A percentile compares a stretch with the other conserved stretches of the same genome.
Evolutionary conservation across 2,888 invertebrate species (phyloP).

Genomic region (Drosophila tripunctata): DNA sequence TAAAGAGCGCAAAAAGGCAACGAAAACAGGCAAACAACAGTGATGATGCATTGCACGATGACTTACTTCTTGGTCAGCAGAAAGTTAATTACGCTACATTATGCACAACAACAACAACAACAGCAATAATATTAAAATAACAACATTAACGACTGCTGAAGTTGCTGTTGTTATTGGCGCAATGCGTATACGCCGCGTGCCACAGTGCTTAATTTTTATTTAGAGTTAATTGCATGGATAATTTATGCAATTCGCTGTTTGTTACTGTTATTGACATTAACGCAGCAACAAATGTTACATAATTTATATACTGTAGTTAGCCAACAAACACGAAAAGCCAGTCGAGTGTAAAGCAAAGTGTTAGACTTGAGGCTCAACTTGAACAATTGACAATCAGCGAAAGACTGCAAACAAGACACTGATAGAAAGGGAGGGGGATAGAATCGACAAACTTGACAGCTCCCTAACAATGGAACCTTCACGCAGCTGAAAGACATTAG

Average conservation of each 20-base stretch:
- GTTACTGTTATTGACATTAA: conserved; percentile 4
- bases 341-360: conserved; percentile 37
- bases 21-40: conserved; percentile 7
- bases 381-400: conserved; percentile 53
- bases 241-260: conserved; percentile 28
- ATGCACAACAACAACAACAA: conserved; percentile 13
- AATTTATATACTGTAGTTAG: conserved; percentile 9
- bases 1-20: not conserved
- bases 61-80: conserved; percentile 7
- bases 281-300: conserved; percentile 18
- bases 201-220: conserved; percentile 21
- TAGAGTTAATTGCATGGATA: conserved; percentile 36
- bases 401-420: not conserved
- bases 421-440: not conserved
- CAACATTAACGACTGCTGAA: not conserved
- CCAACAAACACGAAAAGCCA: conserved; percentile 10
- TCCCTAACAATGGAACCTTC: conserved; percentile 30
- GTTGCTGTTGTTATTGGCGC: conserved; percentile 1
- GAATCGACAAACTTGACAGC: conserved; percentile 8
- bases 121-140: not conserved
- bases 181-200: conserved; percentile 42
- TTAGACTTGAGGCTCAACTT: conserved; percentile 24
- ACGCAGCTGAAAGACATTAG: conserved; percentile 20
- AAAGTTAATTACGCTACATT: conserved; percentile 27
- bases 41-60: conserved; percentile 14